Conservation (phyloP, 2,113 vertebrate species). For the Chloebia gouldiae region DNA sequence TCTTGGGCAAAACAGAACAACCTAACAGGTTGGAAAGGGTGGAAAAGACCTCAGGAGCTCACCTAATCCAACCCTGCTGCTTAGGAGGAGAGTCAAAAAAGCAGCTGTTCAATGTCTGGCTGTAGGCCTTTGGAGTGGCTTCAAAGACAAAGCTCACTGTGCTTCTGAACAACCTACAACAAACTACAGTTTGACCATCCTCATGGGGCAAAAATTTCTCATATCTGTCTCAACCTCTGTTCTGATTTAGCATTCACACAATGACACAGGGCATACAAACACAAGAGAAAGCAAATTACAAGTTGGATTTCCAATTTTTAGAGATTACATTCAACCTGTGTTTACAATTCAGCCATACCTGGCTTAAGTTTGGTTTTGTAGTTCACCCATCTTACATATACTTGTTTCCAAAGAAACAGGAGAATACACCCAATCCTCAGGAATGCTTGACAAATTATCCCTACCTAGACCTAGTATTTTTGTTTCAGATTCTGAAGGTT, state of each 20-base stretch:
- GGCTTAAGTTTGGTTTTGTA: neutral
- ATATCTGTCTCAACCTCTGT: fast-evolving
- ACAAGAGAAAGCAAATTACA: neutral
- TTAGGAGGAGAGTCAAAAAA: neutral
- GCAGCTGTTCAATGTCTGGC: neutral
- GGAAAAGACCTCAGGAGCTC: neutral
- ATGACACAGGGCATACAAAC: neutral
- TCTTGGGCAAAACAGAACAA: neutral
- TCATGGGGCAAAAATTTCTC: neutral
- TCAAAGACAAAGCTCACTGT: neutral
- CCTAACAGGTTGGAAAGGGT: neutral
- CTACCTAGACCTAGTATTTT: neutral
- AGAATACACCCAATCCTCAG: neutral
- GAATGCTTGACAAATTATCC: neutral
- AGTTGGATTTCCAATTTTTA: neutral
- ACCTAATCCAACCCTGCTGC: neutral
- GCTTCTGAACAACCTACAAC: neutral
- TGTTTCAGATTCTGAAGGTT: neutral
- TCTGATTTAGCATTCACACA: neutral
- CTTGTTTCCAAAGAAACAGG: neutral
- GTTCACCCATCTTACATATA: neutral
- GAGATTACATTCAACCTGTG: neutral
- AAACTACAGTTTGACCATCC: neutral
- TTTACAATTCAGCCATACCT: neutral
- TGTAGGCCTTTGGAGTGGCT: neutral